Percentiles rank a stretch among this genome's conserved stretches.
These are phyloP conservation scores for Octonoba sinensis DNA, from an alignment of 2,888 invertebrate species.

Conservation along the genomic window DNA sequence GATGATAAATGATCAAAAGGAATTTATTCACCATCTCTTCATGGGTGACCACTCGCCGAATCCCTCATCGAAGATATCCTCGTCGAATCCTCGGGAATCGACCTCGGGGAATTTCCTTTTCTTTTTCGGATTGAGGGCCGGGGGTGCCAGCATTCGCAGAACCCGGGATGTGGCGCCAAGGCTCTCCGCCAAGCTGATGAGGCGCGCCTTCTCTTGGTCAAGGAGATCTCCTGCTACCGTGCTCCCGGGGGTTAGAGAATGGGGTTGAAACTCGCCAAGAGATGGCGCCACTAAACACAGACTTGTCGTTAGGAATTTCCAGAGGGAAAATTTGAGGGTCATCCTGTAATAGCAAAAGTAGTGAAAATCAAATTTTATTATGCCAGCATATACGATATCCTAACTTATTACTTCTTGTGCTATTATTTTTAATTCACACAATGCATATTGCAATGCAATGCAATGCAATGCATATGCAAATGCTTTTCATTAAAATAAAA, in stretches of 20 bases:
- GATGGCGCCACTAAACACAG: slow-evolving; percentile 54
- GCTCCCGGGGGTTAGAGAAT: slow-evolving; percentile 26
- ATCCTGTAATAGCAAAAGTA: slow-evolving; percentile 24
- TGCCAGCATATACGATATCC: too few relatives aligned
- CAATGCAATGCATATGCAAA: too few relatives aligned
- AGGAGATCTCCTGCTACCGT: slow-evolving; percentile 11
- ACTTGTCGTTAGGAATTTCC: slow-evolving; percentile 39
- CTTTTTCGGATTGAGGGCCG: slow-evolving; percentile 10
- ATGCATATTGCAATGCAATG: too few relatives aligned
- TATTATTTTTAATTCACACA: too few relatives aligned
- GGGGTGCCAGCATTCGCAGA: slow-evolving; percentile 4
- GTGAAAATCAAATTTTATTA: not conserved
- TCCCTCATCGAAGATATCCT: slow-evolving; percentile 68
- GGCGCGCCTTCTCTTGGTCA: slow-evolving; percentile 31
- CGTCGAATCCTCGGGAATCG: slow-evolving; percentile 67
- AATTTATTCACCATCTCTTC: slow-evolving; percentile 62
- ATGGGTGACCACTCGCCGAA: slow-evolving; percentile 68
- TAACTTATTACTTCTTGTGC: too few relatives aligned
- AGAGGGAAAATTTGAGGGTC: slow-evolving; percentile 22
- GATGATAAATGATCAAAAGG: not conserved
- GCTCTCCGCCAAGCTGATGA: slow-evolving; percentile 23
- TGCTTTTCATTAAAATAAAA: too few relatives aligned
- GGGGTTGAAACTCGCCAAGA: slow-evolving; percentile 39
- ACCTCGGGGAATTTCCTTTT: slow-evolving; percentile 67
- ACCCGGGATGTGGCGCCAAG: slow-evolving; percentile 18